Evolutionary conservation across 2,888 invertebrate genomes (phyloP).

Genomic region (Pimpla rufipes): DNA sequence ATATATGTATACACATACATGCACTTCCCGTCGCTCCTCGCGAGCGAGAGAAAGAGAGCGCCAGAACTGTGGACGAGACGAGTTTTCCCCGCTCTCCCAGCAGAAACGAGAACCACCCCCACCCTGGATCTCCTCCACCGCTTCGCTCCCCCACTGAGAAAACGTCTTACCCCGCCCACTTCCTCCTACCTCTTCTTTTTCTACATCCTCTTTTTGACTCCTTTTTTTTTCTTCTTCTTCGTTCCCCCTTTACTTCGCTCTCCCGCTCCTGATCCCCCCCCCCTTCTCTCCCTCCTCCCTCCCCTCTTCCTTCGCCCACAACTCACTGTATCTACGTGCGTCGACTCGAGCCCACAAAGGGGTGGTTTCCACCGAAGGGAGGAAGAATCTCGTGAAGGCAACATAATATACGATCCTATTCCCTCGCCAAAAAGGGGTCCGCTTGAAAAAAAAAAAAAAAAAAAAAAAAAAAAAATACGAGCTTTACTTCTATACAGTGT

Average conservation of each 20-base stretch:
- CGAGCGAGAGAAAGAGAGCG: slow-evolving; percentile 28
- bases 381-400: slow-evolving; percentile 59
- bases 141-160: slow-evolving; percentile 60
- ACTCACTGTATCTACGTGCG: slow-evolving; percentile 41
- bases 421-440: slow-evolving; percentile 10
- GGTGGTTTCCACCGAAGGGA: slow-evolving; percentile 53
- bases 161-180: slow-evolving; percentile 66
- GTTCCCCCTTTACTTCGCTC: slow-evolving; percentile 40
- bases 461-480: slow-evolving; percentile 11
- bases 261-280: slow-evolving; percentile 57
- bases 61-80: slow-evolving; percentile 52
- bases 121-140: slow-evolving; percentile 60
- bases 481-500: neutral
- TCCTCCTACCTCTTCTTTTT: slow-evolving; percentile 62
- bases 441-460: slow-evolving; percentile 11
- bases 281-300: slow-evolving; percentile 1
- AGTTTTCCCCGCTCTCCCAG: slow-evolving; percentile 65
- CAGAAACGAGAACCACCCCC: slow-evolving; percentile 61
- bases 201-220: slow-evolving; percentile 58
- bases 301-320: slow-evolving; percentile 18
- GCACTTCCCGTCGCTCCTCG: neutral
- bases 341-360: slow-evolving; percentile 49
- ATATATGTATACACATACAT: slow-evolving; percentile 13
- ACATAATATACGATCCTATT: slow-evolving; percentile 72
- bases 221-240: slow-evolving; percentile 62